Evolutionary conservation across 2,113 vertebrate genomes (phyloP).

Genomic region (Hepsetus odoe): DNA sequence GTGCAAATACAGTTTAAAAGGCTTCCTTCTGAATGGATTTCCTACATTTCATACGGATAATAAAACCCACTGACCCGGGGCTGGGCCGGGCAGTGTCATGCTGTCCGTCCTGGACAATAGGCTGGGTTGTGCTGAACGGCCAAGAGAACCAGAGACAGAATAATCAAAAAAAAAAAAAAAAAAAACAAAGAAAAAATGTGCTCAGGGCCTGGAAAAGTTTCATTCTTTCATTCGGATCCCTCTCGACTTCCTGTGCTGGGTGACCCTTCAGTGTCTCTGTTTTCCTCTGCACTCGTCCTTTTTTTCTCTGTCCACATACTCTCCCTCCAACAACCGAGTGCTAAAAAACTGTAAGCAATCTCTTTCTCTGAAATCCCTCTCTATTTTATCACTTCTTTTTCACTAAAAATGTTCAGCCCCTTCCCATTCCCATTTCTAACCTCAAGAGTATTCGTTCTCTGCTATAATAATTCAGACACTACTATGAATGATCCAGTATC

Average conservation of each 20-base stretch:
- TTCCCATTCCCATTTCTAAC: no score
- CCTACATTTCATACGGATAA: background rate
- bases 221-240: background rate
- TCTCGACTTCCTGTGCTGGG: slow-evolving; percentile 16
- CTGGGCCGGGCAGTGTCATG: background rate
- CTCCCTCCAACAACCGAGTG: background rate
- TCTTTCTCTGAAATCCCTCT: background rate
- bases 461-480: background rate
- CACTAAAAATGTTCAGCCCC: background rate
- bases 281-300: slow-evolving; percentile 21
- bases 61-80: slow-evolving; percentile 1
- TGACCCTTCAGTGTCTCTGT: background rate
- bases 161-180: background rate
- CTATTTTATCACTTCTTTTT: background rate
- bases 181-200: background rate
- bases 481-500: background rate
- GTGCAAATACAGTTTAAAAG: background rate
- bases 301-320: background rate
- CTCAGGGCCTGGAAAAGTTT: slow-evolving; percentile 1
- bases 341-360: background rate
- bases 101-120: background rate
- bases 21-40: background rate
- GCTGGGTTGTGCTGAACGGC: background rate
- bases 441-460: no score
- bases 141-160: background rate